Base-by-base conservation (phyloP, 1,140 invertebrate species). In the Caenorhabditis inopinata region DNA sequence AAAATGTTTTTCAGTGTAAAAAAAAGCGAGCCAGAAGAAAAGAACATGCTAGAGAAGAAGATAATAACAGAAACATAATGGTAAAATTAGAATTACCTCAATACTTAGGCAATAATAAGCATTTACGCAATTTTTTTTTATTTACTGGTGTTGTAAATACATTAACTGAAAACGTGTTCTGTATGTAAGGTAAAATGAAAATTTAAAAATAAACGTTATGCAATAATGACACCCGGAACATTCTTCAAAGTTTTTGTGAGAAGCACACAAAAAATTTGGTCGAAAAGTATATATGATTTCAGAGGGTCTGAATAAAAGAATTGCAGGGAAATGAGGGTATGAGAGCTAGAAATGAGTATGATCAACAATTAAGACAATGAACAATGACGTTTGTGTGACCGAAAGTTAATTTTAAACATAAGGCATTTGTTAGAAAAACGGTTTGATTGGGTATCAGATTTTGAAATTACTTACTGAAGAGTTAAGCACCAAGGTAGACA, bases 341-440 rank as follows among this genome's bases (percentile, higher is more conserved):
- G 18, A 38, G 58, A 68, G n/a, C 58, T 68, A 68, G 58, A 68
- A 68, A 68, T 68, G 58, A 27, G 32, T 68, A n/a, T n/a, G n/a
- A n/a, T n/a, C n/a, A n/a, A n/a, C n/a, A n/a, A n/a, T n/a, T n/a
- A n/a, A n/a, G n/a, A 58, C 27, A 25, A 25, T 51, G 21, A 25
- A 32, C 12, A 68, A 68, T 68, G 58, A 68, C 58, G 35, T 32
- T 68, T 29, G 38, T 42, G 38, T 29, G 58, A 68, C 58, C 58
- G 32, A 68, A 68, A 21, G 32, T 0, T 25, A n/a, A 14, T 42
- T 42, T 51, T 11, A 32, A 58, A 58, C 11, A 68, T 68, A 68
- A 38, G 58, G 58, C 58, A 68, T 21, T n/a, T n/a, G 27, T 7
- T 7, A 42, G 38, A 42, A 42, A 42, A 42, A 42, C 29, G 27